These are phyloP conservation scores for Drosophila borealis DNA, from an alignment of 2,888 invertebrate species.

Conservation along the genomic window DNA sequence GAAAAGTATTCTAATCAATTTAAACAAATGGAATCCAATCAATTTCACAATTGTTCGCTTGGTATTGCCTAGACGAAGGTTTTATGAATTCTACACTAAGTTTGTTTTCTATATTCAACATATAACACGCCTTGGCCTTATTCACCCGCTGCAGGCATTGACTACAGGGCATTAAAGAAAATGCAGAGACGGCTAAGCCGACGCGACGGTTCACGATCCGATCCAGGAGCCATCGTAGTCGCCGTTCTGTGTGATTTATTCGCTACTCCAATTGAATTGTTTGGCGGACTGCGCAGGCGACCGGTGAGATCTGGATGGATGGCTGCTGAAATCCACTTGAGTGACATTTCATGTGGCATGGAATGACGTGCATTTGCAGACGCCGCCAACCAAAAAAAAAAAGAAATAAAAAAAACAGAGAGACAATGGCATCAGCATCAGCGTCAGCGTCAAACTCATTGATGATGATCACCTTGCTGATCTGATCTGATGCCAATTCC, in stretches of 20 bases:
- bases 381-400: constrained; percentile 52
- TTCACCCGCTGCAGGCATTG: constrained; percentile 18
- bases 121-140: not conserved
- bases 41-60: not conserved
- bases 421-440: constrained; percentile 42
- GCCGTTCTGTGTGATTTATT: constrained; percentile 83
- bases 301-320: constrained; percentile 31
- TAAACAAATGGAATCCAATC: not conserved
- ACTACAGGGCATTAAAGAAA: constrained; percentile 34
- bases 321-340: constrained; percentile 68
- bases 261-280: constrained; percentile 85
- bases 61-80: not conserved
- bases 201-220: constrained; percentile 65
- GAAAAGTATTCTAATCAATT: not conserved
- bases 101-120: not conserved
- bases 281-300: constrained; percentile 70
- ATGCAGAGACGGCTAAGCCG: constrained; percentile 37
- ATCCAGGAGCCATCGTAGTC: constrained; percentile 37
- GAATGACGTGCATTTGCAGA: constrained; percentile 83
- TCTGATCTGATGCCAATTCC: constrained; percentile 79
- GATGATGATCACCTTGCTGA: constrained; percentile 76
- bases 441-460: constrained; percentile 62
- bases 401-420: constrained; percentile 14
- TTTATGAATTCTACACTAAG: not conserved
- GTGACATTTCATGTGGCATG: constrained; percentile 84